Conservation (phyloP, 2,797 vertebrate species). For the Neosilurus hyrtlii region DNA sequence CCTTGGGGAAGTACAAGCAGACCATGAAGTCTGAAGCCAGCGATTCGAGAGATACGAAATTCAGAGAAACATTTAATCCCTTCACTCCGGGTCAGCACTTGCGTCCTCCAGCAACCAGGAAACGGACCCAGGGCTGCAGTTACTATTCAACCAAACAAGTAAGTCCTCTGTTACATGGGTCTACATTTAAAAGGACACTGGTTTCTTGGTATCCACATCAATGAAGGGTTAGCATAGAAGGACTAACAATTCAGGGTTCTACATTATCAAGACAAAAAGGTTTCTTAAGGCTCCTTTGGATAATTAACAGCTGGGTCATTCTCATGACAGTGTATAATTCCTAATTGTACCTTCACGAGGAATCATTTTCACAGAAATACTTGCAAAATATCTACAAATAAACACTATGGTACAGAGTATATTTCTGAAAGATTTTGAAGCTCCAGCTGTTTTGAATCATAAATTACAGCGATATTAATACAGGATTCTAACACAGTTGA, state of each 20-base stretch:
- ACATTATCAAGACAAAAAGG: neutral
- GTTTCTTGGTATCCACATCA: no score
- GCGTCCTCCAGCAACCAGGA: neutral
- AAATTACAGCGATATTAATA: no score
- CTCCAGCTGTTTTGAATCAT: no score
- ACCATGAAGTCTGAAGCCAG: slow-evolving; percentile 15
- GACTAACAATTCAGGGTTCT: neutral
- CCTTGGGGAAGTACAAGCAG: slow-evolving; percentile 36
- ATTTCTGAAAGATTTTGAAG: no score
- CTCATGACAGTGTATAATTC: no score
- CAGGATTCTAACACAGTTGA: no score
- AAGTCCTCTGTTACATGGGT: slow-evolving; percentile 35
- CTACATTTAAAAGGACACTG: no score
- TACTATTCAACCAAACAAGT: slow-evolving; percentile 12
- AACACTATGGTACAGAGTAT: no score
- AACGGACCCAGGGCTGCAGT: slow-evolving; percentile 15
- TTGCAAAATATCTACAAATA: no score
- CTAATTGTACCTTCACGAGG: no score
- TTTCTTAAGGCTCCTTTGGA: neutral
- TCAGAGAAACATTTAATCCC: slow-evolving; percentile 40
- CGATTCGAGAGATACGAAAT: slow-evolving; percentile 35
- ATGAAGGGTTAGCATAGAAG: neutral
- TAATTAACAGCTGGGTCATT: neutral
- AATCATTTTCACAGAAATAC: no score
- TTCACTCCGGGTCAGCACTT: neutral